Evolutionary conservation across 2,113 vertebrate genomes (phyloP), one percentile per base, ranked within the genome.

Genomic region (Lophotis ruficrista): DNA sequence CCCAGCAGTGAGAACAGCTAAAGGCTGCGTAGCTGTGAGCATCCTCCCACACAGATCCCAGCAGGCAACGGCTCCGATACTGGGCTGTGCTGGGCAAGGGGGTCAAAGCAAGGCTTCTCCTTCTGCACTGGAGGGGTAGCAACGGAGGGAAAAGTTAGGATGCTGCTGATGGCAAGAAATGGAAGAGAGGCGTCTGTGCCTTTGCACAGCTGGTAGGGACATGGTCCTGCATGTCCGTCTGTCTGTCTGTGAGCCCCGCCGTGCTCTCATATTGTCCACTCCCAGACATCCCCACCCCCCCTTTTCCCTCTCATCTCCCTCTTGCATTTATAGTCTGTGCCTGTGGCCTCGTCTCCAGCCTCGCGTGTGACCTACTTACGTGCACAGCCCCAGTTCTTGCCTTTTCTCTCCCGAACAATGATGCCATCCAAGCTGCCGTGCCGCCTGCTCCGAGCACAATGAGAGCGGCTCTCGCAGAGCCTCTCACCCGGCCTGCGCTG

Each of bases 301-400:
- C 33, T 45, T 41, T 43, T 41, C 28, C 62, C 73, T 54, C 81
- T 66, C 54, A 56, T 81, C 33, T 81, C 69, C 47, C 73, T 78
- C 38, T 7, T 27, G 70, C 68, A 53, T 96, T 94, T 50, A 37
- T 0, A 90, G 82, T 18, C 85, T 50, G 87, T 10, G 85, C 93
- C 90, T 0, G 6, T 94, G 92, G 90, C 90, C 90, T 66, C 4
- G 7, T 71, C 90, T 83, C 66, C 90, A 95, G 94, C 87, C 93
- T 96, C 27, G 71, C 25, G 54, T 86, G 88, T 96, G 94, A 97
- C 94, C 96, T 96, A 96, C 94, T 96, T 96, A 80, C 2, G 1
- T 13, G 14, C 77, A 38, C 73, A 93, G 93, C 88, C 92, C 92
- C 92, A 37, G 87, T 35, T 94, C 62, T 57, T 69, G 87, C 82